Evolutionary conservation across 2,888 invertebrate species (phyloP), one percentile per base, ranked within the genome.

Genomic region (Drosophila sordidula): DNA sequence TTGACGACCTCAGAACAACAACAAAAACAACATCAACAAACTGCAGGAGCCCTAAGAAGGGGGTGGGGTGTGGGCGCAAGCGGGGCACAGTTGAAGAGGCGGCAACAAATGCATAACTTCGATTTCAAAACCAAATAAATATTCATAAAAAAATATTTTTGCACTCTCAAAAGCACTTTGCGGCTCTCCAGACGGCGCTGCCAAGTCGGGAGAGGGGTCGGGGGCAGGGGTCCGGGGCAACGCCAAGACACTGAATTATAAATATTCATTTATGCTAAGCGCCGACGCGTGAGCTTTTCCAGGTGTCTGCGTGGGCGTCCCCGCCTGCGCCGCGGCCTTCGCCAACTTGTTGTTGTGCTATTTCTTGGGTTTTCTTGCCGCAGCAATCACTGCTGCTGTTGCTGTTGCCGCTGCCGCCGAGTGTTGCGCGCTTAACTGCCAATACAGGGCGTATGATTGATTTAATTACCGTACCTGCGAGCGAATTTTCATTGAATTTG

Each of bases 211-310:
- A 36, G 8, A 1, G 38, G 2, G 0, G 11, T 3, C 29, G 9
- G 29, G 26, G 18, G 6, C 6, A 4, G 16, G 34, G 29, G 39
- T 1, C 5, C 3, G n/a, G 39, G 29, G 22, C 41, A 26, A 16
- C 38, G 63, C 54, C 73, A 83, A 80, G 78, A 71, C 74, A 71
- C 65, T 52, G 84, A 85, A 87, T 85, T 85, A 85, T 88, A 85
- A 85, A 85, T 85, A 85, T 85, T 85, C 85, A 85, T 85, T 85
- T 85, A 88, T 88, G 85, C 80, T 78, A 88, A 85, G 89, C 89
- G 74, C 42, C 80, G 63, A 70, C 57, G 69, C 71, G 79, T 61
- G 78, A 70, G 83, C 69, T 50, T 74, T 64, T 68, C 63, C 83
- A 84, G 88, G 83, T 88, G 87, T 77, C 72, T 79, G 71, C 38